A percentile compares a stretch with the other conserved stretches of the same genome.
phyloP scores from a whole-genome alignment of 2,113 vertebrate species.

The Sakesphorus luctuosus region DNA sequence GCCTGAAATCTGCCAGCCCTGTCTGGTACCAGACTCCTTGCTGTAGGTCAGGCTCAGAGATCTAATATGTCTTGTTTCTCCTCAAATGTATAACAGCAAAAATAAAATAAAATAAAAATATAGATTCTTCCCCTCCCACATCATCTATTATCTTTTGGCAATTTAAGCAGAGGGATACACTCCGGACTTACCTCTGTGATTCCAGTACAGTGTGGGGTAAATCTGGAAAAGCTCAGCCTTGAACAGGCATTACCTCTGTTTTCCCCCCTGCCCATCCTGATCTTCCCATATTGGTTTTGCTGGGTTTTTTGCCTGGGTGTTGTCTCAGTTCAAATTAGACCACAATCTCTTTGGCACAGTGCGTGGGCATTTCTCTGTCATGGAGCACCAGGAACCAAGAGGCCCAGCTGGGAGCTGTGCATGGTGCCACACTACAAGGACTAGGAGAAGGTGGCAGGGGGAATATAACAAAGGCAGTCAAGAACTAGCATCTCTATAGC shows the following conservation, averaged over 20 bases:
- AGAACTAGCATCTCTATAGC: background rate
- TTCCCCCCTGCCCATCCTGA: background rate
- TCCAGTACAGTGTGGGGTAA: background rate
- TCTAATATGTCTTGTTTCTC: background rate
- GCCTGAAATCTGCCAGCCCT: background rate
- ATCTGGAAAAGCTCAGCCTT: background rate
- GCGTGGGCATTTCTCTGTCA: fast-evolving
- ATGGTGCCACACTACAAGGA: background rate
- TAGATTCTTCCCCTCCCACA: background rate
- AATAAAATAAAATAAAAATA: background rate
- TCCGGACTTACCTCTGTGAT: fast-evolving
- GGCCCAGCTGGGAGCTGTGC: background rate
- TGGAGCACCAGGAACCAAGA: background rate
- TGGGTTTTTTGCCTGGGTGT: background rate
- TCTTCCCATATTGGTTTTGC: background rate
- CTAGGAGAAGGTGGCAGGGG: background rate
- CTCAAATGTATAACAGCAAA: background rate
- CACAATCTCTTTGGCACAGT: background rate
- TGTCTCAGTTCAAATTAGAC: background rate
- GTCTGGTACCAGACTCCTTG: background rate
- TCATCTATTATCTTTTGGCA: background rate
- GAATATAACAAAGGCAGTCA: background rate
- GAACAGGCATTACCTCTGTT: background rate
- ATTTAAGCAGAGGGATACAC: background rate
- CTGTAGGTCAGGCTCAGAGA: background rate